Evolutionary conservation across 2,113 vertebrate genomes (phyloP), one percentile per base, ranked within the genome.

Genomic region (Centrocercus urophasianus): DNA sequence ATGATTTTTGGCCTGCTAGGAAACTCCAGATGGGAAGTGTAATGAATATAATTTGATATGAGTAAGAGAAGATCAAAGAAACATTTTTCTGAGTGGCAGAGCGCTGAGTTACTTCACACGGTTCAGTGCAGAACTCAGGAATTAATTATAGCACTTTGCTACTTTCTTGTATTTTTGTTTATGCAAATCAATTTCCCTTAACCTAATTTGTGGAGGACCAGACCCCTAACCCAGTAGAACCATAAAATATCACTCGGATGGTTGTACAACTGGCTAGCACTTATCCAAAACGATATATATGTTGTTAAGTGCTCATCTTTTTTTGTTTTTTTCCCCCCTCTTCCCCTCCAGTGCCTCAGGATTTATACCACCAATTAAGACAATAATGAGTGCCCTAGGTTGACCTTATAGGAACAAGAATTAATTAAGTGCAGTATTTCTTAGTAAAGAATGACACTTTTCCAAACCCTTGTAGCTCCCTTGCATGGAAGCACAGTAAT

Each of bases 381-480:
- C 97, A 96, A 97, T 98, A 98, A 98, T 97, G 97, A 98, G 97
- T 98, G 97, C 97, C 97, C 97, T 90, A 92, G 77, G 96, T 91
- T 98, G 97, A 98, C 98, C 97, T 98, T 97, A 96, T 92, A 98
- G 97, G 95, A 98, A 93, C 97, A 95, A 96, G 97, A 98, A 98
- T 98, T 98, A 98, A 98, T 98, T 98, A 98, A 97, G 97, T 2
- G 69, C 97, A 97, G 96, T 98, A 98, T 98, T 98, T 98, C 98
- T 98, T 98, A 64, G 70, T 94, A 97, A 97, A 96, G 97, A 97
- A 97, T 97, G 97, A 98, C 97, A 96, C 93, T 97, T 97, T 95
- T 90, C 96, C 96, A 96, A 97, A 96, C 45, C 90, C 96, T 88
- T 45, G 88, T 57, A 93, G 96, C 84, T 85, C 32, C 86, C 88